These are phyloP conservation scores for Drosophila helvetica DNA, from an alignment of 2,888 invertebrate species.

Conservation along the genomic window DNA sequence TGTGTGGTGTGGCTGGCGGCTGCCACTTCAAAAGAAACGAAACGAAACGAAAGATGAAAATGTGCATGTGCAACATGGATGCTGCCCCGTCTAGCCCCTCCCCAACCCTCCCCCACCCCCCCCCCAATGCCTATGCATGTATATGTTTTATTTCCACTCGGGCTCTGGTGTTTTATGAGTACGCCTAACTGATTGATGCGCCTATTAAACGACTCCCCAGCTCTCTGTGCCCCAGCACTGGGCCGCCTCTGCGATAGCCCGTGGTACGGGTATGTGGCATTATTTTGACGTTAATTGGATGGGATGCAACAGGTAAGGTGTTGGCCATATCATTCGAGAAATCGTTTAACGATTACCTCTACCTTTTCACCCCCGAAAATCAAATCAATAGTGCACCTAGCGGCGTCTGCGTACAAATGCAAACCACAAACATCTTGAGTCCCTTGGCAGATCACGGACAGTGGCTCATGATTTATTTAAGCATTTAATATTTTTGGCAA, in stretches of 20 bases:
- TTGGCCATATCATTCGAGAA: constrained; percentile 66
- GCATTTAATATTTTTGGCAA: constrained; percentile 73
- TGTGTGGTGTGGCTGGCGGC: constrained; percentile 58
- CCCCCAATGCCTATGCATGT: background rate
- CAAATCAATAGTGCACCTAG: background rate
- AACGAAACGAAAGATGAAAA: constrained; percentile 25
- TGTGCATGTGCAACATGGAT: constrained; percentile 57
- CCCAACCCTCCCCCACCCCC: too few species aligned
- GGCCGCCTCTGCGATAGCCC: constrained; percentile 16
- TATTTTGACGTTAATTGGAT: constrained; percentile 75
- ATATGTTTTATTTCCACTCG: constrained; percentile 69
- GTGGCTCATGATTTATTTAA: constrained; percentile 62
- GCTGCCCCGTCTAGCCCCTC: constrained; percentile 12
- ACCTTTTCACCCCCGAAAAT: background rate
- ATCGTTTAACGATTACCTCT: constrained; percentile 51
- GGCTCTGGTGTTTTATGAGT: constrained; percentile 66
- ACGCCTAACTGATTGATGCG: constrained; percentile 73
- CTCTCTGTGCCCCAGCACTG: constrained; percentile 34
- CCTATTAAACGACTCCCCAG: constrained; percentile 74
- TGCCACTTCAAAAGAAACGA: constrained; percentile 70
- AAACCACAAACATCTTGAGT: constrained; percentile 27
- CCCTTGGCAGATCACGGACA: constrained; percentile 7
- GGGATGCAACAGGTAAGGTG: constrained; percentile 45
- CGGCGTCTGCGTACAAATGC: constrained; percentile 6
- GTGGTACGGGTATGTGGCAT: constrained; percentile 44